phyloP scores from a whole-genome alignment of 2,797 vertebrate species.

The Nannoperca obscura region DNA sequence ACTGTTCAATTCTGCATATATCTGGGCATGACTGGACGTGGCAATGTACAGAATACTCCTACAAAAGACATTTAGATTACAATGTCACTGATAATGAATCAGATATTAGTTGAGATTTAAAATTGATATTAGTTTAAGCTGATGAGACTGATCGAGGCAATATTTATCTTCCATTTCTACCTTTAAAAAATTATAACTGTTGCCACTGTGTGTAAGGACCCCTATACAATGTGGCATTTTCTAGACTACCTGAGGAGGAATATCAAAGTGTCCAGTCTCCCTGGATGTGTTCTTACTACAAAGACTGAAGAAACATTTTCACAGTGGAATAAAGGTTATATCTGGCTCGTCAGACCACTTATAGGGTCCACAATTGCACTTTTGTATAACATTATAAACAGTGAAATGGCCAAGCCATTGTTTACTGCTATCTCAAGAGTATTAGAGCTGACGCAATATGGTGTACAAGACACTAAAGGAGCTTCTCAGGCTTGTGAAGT shows the following conservation, averaged over 20 bases:
- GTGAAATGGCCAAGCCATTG: background rate
- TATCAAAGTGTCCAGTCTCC: background rate
- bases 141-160: background rate
- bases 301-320: background rate
- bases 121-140: background rate
- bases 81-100: background rate
- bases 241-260: background rate
- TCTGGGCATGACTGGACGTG: background rate
- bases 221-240: background rate
- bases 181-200: background rate
- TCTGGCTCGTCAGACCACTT: background rate
- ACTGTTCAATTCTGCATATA: background rate
- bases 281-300: background rate
- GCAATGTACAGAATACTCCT: background rate
- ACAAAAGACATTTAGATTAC: background rate
- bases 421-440: slow-evolving; percentile 2
- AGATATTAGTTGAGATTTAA: background rate
- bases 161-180: background rate
- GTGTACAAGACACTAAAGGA: background rate
- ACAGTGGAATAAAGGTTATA: slow-evolving; percentile 5
- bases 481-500: slow-evolving; percentile 2
- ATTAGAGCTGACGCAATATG: background rate
- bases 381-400: background rate
- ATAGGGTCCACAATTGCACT: background rate
- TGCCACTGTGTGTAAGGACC: background rate